phyloP scores from a whole-genome alignment of 2,113 vertebrate genomes.

The Ophthalmolycus amberensis region DNA sequence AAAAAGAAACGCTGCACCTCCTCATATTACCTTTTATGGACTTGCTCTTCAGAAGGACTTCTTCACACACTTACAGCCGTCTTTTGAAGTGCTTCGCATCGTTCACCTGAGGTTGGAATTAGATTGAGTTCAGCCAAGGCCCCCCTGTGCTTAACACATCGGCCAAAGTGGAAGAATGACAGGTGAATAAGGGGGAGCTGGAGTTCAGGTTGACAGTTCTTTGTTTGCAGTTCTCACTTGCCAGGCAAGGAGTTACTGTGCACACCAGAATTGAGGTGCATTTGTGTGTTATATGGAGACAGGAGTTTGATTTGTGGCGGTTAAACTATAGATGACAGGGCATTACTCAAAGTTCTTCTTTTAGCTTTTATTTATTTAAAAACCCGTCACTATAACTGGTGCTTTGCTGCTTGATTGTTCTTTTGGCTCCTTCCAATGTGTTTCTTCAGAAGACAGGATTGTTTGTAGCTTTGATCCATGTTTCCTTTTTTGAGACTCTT shows the following conservation, averaged over 20 bases:
- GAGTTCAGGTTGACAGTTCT: background rate
- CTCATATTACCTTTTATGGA: constrained; percentile 58
- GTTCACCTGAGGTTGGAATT: background rate
- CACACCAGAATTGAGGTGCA: background rate
- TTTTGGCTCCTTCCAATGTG: too few species aligned
- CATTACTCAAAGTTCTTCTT: background rate
- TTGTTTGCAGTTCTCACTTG: constrained; percentile 11
- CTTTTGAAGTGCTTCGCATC: constrained; percentile 29
- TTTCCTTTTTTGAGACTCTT: background rate
- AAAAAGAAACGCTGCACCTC: constrained; percentile 13
- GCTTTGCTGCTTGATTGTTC: too few species aligned
- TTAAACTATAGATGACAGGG: background rate
- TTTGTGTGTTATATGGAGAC: background rate
- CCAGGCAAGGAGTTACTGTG: background rate
- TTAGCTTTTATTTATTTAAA: background rate
- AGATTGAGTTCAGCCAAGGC: constrained; percentile 6
- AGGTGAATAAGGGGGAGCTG: background rate
- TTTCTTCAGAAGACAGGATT: background rate
- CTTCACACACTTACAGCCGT: constrained; percentile 4
- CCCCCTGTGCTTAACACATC: background rate
- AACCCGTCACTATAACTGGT: background rate
- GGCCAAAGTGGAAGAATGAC: background rate
- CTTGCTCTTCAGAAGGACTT: constrained; percentile 15
- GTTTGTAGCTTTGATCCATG: background rate
- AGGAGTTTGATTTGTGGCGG: background rate